Percentiles rank a stretch among this genome's conserved stretches.
phyloP scores from a whole-genome alignment of 2,113 vertebrate genomes.

The Echinops telfairi region DNA sequence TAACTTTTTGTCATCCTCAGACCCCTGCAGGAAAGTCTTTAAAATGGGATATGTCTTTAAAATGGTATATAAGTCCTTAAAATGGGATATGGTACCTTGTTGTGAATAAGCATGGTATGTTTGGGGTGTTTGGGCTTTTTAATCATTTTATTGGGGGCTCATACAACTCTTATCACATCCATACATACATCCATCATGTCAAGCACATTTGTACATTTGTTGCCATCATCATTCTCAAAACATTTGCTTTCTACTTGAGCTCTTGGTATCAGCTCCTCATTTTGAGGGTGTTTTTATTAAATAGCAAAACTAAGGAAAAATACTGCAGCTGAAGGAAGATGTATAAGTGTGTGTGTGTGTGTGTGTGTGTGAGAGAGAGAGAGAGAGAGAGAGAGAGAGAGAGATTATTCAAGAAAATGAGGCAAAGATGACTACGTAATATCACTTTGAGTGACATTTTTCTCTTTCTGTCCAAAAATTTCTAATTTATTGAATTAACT shows the following conservation, averaged over 20 bases:
- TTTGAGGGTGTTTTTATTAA: no score
- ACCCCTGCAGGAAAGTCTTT: not conserved
- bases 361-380: no score
- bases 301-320: slow-evolving; percentile 32
- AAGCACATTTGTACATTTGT: no score
- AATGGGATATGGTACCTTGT: slow-evolving; percentile 2
- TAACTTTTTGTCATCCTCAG: not conserved
- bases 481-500: not conserved
- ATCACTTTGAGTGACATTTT: not conserved
- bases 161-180: no score
- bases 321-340: not conserved
- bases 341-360: not conserved
- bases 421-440: not conserved
- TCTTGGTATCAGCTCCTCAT: no score
- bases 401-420: not conserved
- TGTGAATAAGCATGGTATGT: not conserved
- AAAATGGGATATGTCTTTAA: slow-evolving; percentile 20
- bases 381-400: no score
- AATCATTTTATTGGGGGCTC: no score
- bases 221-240: no score
- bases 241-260: no score
- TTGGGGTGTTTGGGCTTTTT: no score
- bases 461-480: not conserved
- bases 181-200: no score
- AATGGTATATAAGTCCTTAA: not conserved